Percentiles rank a stretch among this genome's conserved stretches.
phyloP scores from a whole-genome alignment of 2,113 vertebrate genomes.

The Scytalopus superciliaris region DNA sequence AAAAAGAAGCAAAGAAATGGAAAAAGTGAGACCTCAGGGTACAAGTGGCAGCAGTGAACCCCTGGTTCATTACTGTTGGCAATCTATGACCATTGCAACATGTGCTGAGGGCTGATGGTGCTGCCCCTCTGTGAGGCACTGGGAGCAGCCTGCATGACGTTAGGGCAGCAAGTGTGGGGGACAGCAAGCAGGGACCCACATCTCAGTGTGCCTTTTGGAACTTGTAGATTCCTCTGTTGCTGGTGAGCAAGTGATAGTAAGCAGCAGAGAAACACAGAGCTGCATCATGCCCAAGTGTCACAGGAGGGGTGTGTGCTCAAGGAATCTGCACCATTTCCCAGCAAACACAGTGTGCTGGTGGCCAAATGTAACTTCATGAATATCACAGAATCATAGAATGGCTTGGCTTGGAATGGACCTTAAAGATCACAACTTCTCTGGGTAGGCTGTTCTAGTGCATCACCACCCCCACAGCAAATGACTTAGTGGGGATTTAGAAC shows the following conservation, averaged over 20 bases:
- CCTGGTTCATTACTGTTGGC: not conserved
- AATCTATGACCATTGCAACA: too few species aligned
- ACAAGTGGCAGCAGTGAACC: not conserved
- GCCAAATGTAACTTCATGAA: not conserved
- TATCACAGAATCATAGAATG: not conserved
- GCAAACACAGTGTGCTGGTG: not conserved
- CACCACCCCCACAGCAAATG: not conserved
- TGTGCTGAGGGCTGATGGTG: not conserved
- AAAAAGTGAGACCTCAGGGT: not conserved
- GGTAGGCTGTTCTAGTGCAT: not conserved
- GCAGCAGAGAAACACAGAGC: not conserved
- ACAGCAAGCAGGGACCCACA: not conserved
- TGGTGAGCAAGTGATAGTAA: not conserved
- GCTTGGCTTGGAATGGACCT: not conserved
- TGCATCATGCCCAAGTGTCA: not conserved
- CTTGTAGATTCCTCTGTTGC: not conserved
- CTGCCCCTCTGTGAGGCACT: not conserved
- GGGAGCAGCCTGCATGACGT: not conserved
- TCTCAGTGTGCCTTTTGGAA: fast-evolving
- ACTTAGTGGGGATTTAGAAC: not conserved
- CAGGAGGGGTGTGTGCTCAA: not conserved
- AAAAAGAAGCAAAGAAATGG: not conserved
- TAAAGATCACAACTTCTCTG: not conserved
- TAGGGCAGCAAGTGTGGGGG: fast-evolving
- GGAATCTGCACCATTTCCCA: not conserved